Percentiles rank a stretch among this genome's conserved stretches.
Conservation (phyloP, 2,888 invertebrate genomes). For the Sarcophaga carnaria region DNA sequence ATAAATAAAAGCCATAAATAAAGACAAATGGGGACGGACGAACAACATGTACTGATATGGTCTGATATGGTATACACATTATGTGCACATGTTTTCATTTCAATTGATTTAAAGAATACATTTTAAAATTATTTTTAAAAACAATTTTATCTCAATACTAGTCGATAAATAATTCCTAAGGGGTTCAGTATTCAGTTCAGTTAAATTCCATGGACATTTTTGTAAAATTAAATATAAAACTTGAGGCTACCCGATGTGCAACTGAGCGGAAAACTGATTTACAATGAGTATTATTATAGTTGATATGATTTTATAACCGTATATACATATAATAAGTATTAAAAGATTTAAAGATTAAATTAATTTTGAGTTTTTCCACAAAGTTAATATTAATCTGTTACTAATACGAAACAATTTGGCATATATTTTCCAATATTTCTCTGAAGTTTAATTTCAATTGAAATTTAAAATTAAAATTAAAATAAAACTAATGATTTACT, state of each 20-base stretch:
- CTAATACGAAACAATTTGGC: too few relatives aligned
- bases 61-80: background rate
- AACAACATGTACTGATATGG: background rate
- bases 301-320: too few relatives aligned
- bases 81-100: background rate
- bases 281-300: too few relatives aligned
- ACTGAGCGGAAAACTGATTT: too few relatives aligned
- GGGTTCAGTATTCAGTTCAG: background rate
- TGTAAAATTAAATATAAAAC: background rate
- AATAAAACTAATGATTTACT: too few relatives aligned
- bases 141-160: background rate
- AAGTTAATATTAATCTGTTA: too few relatives aligned
- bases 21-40: background rate
- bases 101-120: background rate
- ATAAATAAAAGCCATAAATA: background rate
- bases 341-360: too few relatives aligned
- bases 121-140: background rate
- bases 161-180: background rate
- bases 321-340: too few relatives aligned
- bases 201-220: background rate
- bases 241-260: background rate
- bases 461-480: too few relatives aligned
- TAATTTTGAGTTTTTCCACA: too few relatives aligned
- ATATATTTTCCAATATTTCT: too few relatives aligned
- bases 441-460: too few relatives aligned